Conservation (phyloP, 2,888 invertebrate species). For the Arenicola marina region DNA sequence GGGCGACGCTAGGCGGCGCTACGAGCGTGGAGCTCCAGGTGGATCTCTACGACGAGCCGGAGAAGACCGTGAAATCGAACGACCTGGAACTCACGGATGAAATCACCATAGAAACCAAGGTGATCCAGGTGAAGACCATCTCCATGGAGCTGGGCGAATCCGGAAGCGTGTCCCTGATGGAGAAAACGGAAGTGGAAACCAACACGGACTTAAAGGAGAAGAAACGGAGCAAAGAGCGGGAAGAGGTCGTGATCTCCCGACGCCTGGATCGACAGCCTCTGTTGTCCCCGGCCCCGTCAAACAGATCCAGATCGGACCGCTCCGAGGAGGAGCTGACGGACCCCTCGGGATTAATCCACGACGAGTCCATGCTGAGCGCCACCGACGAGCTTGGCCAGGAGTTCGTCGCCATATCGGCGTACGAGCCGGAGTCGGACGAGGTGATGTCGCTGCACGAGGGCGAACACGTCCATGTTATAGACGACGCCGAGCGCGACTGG, state of each 20-base stretch:
- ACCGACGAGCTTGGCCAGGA: conserved; percentile 7
- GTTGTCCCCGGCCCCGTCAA: background rate
- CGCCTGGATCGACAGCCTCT: background rate
- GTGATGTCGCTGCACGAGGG: conserved; percentile 39
- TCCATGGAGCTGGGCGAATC: conserved; percentile 27
- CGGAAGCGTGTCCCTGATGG: conserved; percentile 31
- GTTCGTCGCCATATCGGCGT: conserved; percentile 28
- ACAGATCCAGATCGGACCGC: background rate
- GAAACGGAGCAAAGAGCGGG: conserved; percentile 28
- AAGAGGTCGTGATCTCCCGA: conserved; percentile 26
- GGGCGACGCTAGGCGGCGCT: no score
- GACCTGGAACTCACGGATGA: conserved; percentile 31
- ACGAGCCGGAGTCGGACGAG: conserved; percentile 37
- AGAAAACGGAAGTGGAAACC: conserved; percentile 32
- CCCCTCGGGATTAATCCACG: background rate
- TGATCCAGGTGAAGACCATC: conserved; percentile 30
- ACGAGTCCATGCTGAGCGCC: background rate
- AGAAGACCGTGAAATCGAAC: conserved; percentile 17
- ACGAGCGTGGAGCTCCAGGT: no score
- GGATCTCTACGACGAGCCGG: no score
- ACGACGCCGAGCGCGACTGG: conserved; percentile 31
- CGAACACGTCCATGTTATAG: conserved; percentile 36
- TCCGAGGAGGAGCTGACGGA: background rate
- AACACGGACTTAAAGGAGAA: conserved; percentile 33
- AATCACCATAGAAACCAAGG: conserved; percentile 31